Evolutionary conservation across 2,113 vertebrate genomes (phyloP), one percentile per base, ranked within the genome.

Genomic region (Rhinichthys klamathensis): DNA sequence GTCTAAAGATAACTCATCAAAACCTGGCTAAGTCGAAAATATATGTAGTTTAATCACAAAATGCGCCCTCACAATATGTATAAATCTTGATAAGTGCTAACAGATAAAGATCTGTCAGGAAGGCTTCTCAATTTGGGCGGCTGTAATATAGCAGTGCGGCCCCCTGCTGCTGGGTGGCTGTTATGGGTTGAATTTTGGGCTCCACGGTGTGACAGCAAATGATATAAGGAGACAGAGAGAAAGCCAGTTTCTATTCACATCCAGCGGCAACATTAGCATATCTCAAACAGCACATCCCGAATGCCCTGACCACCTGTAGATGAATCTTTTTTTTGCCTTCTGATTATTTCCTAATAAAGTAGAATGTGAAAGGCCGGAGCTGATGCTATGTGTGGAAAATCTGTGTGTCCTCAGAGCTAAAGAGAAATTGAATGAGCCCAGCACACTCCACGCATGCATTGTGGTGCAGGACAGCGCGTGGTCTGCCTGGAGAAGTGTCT

Each of bases 151-250:
- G 60, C 77, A 61, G 85, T 60, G 70, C 32, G 72, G 32, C 73
- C 63, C 79, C 85, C 87, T 88, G 83, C 67, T 82, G 81, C 78
- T 41, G 27, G 88, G 80, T 86, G 86, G 87, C 83, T 90, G 80
- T 56, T 56, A 56, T 80, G 76, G 79, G 63, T 75, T 90, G 83
- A 83, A 88, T 86, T 82, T 88, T 75, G 88, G 88, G 91, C 84
- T 89, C 91, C 86, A 85, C 78, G 86, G 90, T 90, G 90, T 92
- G 90, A 92, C 91, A 88, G 89, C 87, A 73, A 87, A 86, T 91
- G 92, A 94, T 87, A 89, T 88, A 90, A 92, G 89, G 90, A 91
- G 93, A 93, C 90, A 91, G 91, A 92, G 78, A 82, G 90, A 89
- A 91, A 92, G 92, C 83, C 74, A 76, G 89, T 84, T 87, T 92